Percentiles rank a stretch among this genome's conserved stretches.
phyloP scores from a whole-genome alignment of 2,888 invertebrate genomes.

The Pammene aurita region DNA sequence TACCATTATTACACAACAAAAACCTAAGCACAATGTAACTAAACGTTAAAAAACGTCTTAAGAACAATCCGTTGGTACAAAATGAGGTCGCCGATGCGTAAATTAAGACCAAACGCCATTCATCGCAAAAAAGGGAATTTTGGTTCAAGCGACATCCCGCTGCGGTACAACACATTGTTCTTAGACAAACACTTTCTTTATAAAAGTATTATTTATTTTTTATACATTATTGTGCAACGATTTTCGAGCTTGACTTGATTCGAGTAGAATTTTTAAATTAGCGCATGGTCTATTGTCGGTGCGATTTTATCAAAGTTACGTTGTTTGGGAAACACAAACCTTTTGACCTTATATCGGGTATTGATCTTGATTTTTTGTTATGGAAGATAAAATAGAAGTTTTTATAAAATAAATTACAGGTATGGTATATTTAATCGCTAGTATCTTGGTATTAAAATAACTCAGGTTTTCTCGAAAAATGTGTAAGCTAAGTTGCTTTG shows the following conservation, averaged over 20 bases:
- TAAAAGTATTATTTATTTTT: conserved; percentile 73
- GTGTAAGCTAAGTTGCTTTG: too few species aligned
- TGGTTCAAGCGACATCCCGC: conserved; percentile 76
- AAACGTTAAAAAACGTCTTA: conserved; percentile 55
- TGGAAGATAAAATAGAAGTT: too few species aligned
- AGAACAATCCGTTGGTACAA: conserved; percentile 78
- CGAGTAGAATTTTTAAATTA: conserved; percentile 62
- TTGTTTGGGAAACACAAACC: conserved; percentile 44
- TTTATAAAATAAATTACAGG: too few species aligned
- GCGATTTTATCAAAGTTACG: conserved; percentile 50
- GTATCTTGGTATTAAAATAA: too few species aligned
- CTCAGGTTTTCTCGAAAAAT: too few species aligned
- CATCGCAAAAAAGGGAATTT: conserved; percentile 71
- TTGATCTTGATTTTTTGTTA: conserved; percentile 18
- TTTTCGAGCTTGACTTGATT: conserved; percentile 76
- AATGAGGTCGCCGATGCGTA: conserved; percentile 79
- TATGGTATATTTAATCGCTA: too few species aligned
- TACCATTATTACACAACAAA: conserved; percentile 56
- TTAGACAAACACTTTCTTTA: conserved; percentile 82
- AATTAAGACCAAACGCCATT: conserved; percentile 72
- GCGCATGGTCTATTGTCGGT: conserved; percentile 52
- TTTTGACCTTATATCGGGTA: conserved; percentile 43
- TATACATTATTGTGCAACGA: conserved; percentile 65
- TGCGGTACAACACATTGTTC: conserved; percentile 78
- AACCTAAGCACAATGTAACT: conserved; percentile 69